These are phyloP conservation scores for Mola mola DNA, from an alignment of 2,113 vertebrate genomes.

Conservation along the genomic window DNA sequence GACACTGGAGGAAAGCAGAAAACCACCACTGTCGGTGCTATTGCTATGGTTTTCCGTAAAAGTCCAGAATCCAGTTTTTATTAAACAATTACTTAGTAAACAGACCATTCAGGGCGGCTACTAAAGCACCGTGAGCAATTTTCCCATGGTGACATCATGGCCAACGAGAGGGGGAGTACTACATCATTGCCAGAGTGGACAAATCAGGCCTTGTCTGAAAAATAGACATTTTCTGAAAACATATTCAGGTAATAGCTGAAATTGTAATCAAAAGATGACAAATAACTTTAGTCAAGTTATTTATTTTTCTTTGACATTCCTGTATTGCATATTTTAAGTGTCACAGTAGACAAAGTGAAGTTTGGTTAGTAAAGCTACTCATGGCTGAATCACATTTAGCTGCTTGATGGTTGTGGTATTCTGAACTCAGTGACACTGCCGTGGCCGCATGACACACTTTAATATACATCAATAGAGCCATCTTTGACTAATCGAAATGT, in stretches of 20 bases:
- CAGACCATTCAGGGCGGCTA: constrained; percentile 10
- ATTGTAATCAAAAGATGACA: not conserved
- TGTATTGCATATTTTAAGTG: no score
- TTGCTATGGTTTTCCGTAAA: constrained; percentile 1
- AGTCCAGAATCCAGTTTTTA: not conserved
- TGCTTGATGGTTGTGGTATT: no score
- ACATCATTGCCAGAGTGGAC: constrained; percentile 25
- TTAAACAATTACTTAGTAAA: not conserved
- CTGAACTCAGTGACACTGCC: no score
- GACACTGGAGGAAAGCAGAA: constrained; percentile 26
- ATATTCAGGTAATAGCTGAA: not conserved
- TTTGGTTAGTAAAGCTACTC: no score
- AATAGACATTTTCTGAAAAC: no score
- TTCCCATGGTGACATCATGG: constrained; percentile 54
- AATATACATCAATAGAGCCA: no score
- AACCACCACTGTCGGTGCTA: constrained; percentile 8
- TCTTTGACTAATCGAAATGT: no score
- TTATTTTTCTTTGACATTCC: no score
- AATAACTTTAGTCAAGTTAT: not conserved
- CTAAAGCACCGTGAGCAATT: constrained; percentile 13
- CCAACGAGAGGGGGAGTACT: constrained; percentile 29
- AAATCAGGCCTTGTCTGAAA: constrained; percentile 38
- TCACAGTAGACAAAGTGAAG: no score
- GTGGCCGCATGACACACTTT: no score
- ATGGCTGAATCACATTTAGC: no score